Evolutionary conservation across 2,797 vertebrate species (phyloP), one percentile per base, ranked within the genome.

Genomic region (Paramormyrops hopkinsi): DNA sequence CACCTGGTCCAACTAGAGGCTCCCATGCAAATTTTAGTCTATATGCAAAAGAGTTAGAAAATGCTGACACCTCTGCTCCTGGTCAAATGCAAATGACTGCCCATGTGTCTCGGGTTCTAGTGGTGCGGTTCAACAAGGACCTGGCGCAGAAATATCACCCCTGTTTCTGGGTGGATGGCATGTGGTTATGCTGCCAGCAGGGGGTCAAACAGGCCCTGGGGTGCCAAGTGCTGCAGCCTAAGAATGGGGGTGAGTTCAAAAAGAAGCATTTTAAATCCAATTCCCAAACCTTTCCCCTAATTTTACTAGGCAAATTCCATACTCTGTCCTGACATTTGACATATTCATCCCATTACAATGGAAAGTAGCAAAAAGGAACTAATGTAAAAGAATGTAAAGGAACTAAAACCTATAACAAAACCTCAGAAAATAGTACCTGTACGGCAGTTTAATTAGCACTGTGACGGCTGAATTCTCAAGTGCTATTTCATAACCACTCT

Each of bases 151-250:
- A 99, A 93, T 99, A 97, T 90, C 99, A 99, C 89, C 98, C 98
- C 4, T 97, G 97, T 93, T 99, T 99, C 95, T 99, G 98, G 97
- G 97, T 97, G 0, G 99, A 99, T 0, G 98, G 99, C 33, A 93
- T 96, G 91, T 99, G 99, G 96, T 95, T 97, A 89, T 99, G 99
- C 93, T 99, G 99, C 92, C 96, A 97, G 56, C 99, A 99, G 93
- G 98, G 97, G 86, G 98, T 98, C 73, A 99, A 99, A 94, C 97
- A 97, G 6, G 99, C 99, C 12, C 95, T 99, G 97, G 99, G 99
- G 44, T 99, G 99, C 94, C 96, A 96, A 92, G 95, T 98, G 90
- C 94, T 99, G 90, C 96, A 97, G 89, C 95, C 92, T 92, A 97
- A 95, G 91, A 98, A 97, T 33, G 97, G 97, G 94, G 96, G 97